A percentile compares a stretch with the other conserved stretches of the same genome.
Conservation (phyloP, 2,113 vertebrate genomes). For the Zingel zingel region DNA sequence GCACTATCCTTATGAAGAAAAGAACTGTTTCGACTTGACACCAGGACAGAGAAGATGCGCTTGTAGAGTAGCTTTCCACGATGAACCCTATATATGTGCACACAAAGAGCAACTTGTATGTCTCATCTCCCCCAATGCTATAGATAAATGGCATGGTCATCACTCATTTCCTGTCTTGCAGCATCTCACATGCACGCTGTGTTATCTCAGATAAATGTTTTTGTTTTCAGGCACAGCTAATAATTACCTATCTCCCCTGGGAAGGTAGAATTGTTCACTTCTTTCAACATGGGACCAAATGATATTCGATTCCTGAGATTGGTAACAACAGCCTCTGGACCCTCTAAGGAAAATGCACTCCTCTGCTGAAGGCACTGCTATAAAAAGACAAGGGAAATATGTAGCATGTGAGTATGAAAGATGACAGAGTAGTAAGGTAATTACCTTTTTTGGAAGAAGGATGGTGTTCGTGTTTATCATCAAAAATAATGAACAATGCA, state of each 20-base stretch:
- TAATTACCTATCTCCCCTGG: constrained; percentile 68
- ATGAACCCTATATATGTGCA: constrained; percentile 2
- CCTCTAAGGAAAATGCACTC: constrained; percentile 35
- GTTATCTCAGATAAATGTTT: constrained; percentile 57
- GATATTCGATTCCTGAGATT: constrained; percentile 72
- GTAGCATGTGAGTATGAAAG: constrained; percentile 43
- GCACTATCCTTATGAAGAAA: not conserved
- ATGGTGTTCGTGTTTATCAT: constrained; percentile 28
- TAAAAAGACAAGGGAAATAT: constrained; percentile 40
- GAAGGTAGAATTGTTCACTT: constrained; percentile 65
- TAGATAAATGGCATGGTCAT: constrained; percentile 53
- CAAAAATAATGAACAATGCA: constrained; percentile 21
- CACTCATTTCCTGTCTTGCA: constrained; percentile 60
- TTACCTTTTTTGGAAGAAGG: constrained; percentile 49
- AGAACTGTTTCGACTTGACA: too few species aligned
- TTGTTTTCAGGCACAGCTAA: constrained; percentile 51
- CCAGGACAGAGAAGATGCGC: not conserved
- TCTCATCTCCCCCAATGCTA: constrained; percentile 8
- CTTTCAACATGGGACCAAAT: constrained; percentile 72
- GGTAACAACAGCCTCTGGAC: constrained; percentile 42
- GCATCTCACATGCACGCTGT: constrained; percentile 6
- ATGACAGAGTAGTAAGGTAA: constrained; percentile 52
- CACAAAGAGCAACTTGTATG: not conserved
- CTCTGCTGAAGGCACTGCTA: constrained; percentile 64
- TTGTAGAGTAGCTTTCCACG: not conserved